Conservation (phyloP, 2,888 invertebrate species). For the Pterostichus madidus region DNA sequence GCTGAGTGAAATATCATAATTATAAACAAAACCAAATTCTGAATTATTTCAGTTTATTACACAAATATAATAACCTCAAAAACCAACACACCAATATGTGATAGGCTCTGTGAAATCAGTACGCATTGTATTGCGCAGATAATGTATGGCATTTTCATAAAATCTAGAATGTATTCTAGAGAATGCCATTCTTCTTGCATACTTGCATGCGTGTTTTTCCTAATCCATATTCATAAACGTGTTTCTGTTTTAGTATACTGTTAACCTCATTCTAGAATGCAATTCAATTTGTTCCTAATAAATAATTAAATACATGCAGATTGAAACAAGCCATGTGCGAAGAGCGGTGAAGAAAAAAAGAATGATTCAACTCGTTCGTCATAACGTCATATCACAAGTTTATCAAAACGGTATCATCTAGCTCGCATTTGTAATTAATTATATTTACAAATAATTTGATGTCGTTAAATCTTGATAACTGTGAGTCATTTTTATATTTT, state of each 20-base stretch:
- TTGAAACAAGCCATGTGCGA: not conserved
- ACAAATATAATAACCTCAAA: too few relatives aligned
- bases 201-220: not conserved
- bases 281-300: constrained; percentile 18
- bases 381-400: not conserved
- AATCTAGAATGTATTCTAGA: too few relatives aligned
- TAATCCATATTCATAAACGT: constrained; percentile 37
- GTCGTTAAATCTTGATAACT: constrained; percentile 57
- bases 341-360: not conserved
- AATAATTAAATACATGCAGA: constrained; percentile 20
- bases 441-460: constrained; percentile 62
- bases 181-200: constrained; percentile 31
- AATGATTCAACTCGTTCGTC: constrained; percentile 9
- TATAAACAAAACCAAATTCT: too few relatives aligned
- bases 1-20: too few relatives aligned
- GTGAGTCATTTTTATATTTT: constrained; percentile 52
- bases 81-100: too few relatives aligned
- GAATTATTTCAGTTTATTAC: too few relatives aligned
- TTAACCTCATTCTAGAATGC: constrained; percentile 28
- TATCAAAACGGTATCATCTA: constrained; percentile 35
- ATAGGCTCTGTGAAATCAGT: too few relatives aligned
- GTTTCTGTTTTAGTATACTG: constrained; percentile 8
- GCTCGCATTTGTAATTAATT: constrained; percentile 55
- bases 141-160: too few relatives aligned
- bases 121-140: too few relatives aligned